phyloP scores from a whole-genome alignment of 2,797 vertebrate genomes.

The Acanthornis magna region DNA sequence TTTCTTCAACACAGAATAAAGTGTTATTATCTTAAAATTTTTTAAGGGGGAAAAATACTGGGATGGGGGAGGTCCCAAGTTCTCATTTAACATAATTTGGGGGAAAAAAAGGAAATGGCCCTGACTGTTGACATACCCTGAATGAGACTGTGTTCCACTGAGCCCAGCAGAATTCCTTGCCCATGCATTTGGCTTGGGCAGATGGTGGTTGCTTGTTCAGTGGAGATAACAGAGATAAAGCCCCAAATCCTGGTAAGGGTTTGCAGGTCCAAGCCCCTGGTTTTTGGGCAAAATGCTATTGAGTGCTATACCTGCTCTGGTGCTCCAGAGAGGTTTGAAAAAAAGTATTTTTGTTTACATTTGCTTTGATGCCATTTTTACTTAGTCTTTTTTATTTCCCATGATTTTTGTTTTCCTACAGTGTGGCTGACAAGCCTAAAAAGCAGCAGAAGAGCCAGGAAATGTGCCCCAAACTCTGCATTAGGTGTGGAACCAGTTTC shows the following conservation, averaged over 20 bases:
- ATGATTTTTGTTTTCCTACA: slow-evolving; percentile 74
- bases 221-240: background rate
- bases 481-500: slow-evolving; percentile 73
- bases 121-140: background rate
- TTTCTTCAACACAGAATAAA: background rate
- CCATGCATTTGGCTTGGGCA: background rate
- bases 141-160: background rate
- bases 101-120: background rate
- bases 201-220: background rate
- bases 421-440: slow-evolving; percentile 74
- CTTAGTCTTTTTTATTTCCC: slow-evolving; percentile 71
- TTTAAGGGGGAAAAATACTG: background rate
- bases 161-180: background rate
- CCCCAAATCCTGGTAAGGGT: background rate
- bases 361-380: slow-evolving; percentile 69
- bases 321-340: slow-evolving; percentile 37
- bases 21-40: background rate
- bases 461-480: slow-evolving; percentile 72
- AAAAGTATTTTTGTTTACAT: slow-evolving; percentile 58
- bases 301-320: slow-evolving; percentile 52
- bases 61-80: background rate
- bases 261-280: background rate
- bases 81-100: background rate
- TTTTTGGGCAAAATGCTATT: slow-evolving; percentile 35
- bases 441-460: slow-evolving; percentile 74